phyloP scores from a whole-genome alignment of 2,888 invertebrate genomes.

The Dryocosmus kuriphilus region DNA sequence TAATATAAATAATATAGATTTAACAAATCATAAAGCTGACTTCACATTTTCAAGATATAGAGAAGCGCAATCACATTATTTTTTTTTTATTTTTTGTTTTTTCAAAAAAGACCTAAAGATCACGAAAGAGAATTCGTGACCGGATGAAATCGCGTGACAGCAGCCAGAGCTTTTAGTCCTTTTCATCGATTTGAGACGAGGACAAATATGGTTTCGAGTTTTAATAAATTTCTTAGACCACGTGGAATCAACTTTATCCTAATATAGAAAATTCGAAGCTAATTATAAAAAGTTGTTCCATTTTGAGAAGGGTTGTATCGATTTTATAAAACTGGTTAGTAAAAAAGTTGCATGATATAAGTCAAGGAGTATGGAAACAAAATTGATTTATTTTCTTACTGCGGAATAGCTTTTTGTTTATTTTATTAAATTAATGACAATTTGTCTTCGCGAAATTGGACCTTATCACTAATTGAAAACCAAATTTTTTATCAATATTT shows the following conservation, averaged over 20 bases:
- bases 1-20: background rate
- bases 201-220: background rate
- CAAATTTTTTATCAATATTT: slow-evolving; percentile 14
- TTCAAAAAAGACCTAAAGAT: background rate
- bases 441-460: slow-evolving; percentile 12
- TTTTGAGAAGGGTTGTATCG: background rate
- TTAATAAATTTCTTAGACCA: slow-evolving; percentile 9
- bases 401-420: background rate
- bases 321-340: too few species aligned
- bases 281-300: background rate
- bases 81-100: background rate
- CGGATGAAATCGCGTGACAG: slow-evolving; percentile 31
- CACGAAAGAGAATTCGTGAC: slow-evolving; percentile 22
- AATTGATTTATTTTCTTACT: background rate
- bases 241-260: slow-evolving; percentile 1
- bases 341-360: background rate
- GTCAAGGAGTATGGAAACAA: background rate
- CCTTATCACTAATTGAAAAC: background rate
- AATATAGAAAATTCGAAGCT: background rate
- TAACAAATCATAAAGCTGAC: background rate
- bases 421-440: background rate
- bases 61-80: background rate
- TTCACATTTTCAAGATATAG: background rate
- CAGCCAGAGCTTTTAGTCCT: background rate
- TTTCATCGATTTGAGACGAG: slow-evolving; percentile 32